Evolutionary conservation across 2,113 vertebrate genomes (phyloP), one percentile per base, ranked within the genome.

Genomic region (Uria aalge): DNA sequence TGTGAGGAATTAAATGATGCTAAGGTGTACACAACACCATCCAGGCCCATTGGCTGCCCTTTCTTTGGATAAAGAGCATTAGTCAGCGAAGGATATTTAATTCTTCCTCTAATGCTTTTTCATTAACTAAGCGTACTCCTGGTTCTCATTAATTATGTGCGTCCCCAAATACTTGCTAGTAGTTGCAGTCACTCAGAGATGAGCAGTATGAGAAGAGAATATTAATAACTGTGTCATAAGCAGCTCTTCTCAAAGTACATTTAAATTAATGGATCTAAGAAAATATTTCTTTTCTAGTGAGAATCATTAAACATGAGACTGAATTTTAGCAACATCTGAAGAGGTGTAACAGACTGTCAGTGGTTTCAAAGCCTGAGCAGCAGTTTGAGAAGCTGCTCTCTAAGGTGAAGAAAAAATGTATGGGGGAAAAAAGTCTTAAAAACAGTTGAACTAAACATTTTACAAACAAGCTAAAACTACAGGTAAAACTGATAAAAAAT

Each of bases 321-420:
- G 74, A 93, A 81, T 95, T 92, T 93, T 84, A 81, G 64, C n/a
- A 92, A 41, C 71, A 90, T 83, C 75, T 85, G 66, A 93, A 86
- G 88, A 93, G 20, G 63, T 8, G 0, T 66, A 55, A 73, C 60
- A 94, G 60, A 15, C 32, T 85, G 66, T 63, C 52, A 68, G 9
- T 79, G 4, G 22, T 84, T 91, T 86, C 80, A 90, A 92, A 94
- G n/a, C 36, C 55, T 56, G 36, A 78, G 56, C 40, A 95, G 40
- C 47, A 81, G 43, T 55, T 74, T 40, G 60, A 94, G 36, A n/a
- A 59, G 52, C 85, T 82, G n/a, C 30, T 62, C 32, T 91, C 38
- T 50, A 67, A 78, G 21, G 5, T 34, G 29, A 59, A 80, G 52
- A 38, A 82, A 74, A 91, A 81, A 69, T 11, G 1, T 16, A 22